Base-by-base conservation (phyloP, 2,113 vertebrate genomes). In the Petrocephalus microphthalmus region DNA sequence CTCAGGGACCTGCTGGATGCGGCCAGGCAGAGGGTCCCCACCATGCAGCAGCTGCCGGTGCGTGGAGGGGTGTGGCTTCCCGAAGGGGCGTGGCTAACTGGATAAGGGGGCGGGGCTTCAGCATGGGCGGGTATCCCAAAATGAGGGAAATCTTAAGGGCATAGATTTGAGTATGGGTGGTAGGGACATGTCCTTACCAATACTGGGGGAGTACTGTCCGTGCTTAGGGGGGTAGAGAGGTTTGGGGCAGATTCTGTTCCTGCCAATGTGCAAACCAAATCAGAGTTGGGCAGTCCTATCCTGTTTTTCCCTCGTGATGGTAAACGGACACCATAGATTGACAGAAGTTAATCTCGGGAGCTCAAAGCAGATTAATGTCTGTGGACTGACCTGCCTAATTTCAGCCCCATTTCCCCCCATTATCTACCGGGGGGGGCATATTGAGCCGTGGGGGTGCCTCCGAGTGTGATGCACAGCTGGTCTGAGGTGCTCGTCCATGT, bases 41-140 rank as follows among this genome's bases (percentile, higher is more conserved):
- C 94, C 3, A 89, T 95, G 17, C 92, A 95, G 1, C 95, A 93
- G 87, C 89, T 94, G 71, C 96, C 92, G 0, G 98, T 99, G 89
- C 5, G 81, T 84, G 56, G 51, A 22, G 7, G 33, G 17, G 52
- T 0, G 5, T 0, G 84, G 17, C 17, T 42, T 5, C 42, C 1
- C 0, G 4, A 3, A 52, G 5, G 82, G 22, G 42, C 0, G 10
- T 0, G 10, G 47, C 81, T 22, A 51, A n/a, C 0, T 17, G 10
- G 15, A 19, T 78, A 42, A 7, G 71, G 71, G 64, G 64, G 5
- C 0, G 29, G 3, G 15, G 29, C 13, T 74, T 33, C 11, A 37
- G 29, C 1, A 15, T 37, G 67, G 33, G 71, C 42, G 71, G 71
- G n/a, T 67, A 78, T 33, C 33, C 13, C 33, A 78, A 37, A 42